Evolutionary conservation across 2,113 vertebrate species (phyloP).

Genomic region (Bucco capensis): DNA sequence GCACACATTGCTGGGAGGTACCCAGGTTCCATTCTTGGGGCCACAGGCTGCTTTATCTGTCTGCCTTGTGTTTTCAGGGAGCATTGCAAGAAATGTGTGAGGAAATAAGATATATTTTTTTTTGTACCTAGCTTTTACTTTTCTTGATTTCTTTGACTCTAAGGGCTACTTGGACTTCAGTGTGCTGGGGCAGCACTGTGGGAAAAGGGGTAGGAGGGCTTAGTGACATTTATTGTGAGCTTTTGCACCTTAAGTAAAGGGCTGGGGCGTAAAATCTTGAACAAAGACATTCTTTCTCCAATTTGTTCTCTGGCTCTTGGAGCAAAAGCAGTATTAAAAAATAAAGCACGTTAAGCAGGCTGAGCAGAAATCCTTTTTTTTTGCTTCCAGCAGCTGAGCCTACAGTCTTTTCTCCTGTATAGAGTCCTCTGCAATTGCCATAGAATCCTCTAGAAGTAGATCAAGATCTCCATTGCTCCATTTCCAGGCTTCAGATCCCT

Average conservation of each 20-base stretch:
- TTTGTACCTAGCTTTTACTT: neutral
- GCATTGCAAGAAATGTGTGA: neutral
- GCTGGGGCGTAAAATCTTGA: constrained; percentile 8
- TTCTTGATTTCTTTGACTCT: neutral
- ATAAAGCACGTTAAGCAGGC: neutral
- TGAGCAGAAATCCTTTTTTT: constrained; percentile 25
- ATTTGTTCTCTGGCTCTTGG: neutral
- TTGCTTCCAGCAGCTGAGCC: neutral
- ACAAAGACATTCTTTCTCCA: constrained; percentile 46
- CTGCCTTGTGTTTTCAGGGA: neutral
- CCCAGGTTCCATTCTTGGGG: rapidly evolving
- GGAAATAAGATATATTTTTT: neutral
- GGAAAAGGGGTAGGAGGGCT: constrained; percentile 19
- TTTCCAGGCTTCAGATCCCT: neutral
- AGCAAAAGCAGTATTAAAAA: constrained; percentile 34
- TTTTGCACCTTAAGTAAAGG: constrained; percentile 35
- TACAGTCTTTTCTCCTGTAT: neutral
- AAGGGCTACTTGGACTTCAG: neutral
- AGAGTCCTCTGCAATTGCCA: neutral
- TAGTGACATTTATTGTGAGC: neutral
- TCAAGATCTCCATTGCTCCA: neutral
- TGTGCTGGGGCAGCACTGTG: neutral
- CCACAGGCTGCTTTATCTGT: neutral
- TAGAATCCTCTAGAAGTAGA: neutral
- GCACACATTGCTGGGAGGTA: neutral